These are phyloP conservation scores for Ploceus nigricollis DNA, from an alignment of 2,113 vertebrate species.

Conservation along the genomic window DNA sequence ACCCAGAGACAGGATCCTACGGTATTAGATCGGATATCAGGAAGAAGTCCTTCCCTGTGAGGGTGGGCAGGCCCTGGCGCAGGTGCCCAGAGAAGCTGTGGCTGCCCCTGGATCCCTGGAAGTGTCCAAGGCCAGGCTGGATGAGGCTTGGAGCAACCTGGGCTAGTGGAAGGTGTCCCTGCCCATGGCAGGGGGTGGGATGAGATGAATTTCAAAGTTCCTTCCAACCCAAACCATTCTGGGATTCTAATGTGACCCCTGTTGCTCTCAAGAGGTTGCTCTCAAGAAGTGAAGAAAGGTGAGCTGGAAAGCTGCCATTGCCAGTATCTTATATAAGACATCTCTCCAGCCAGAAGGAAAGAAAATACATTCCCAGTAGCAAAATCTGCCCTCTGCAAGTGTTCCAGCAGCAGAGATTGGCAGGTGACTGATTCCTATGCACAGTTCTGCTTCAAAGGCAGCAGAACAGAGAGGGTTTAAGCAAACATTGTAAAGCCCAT, in stretches of 20 bases:
- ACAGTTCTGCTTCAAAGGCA: not conserved
- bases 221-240: not conserved
- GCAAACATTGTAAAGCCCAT: not conserved
- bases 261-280: not conserved
- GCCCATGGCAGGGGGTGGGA: not conserved
- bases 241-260: not conserved
- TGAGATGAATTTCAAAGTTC: not conserved
- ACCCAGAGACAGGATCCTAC: not conserved
- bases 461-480: rapidly evolving
- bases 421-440: not conserved
- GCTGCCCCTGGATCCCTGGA: not conserved
- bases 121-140: not conserved
- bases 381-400: not conserved
- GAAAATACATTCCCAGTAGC: not conserved
- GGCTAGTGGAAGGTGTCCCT: not conserved
- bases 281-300: not conserved
- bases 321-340: not conserved
- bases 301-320: not conserved
- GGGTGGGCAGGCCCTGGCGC: not conserved
- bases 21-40: not conserved
- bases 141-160: rapidly evolving
- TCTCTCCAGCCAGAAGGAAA: not conserved
- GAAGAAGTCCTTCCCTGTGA: not conserved
- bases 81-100: not conserved
- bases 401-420: not conserved